phyloP scores from a whole-genome alignment of 2,888 invertebrate genomes.

The Phanerotoma sp. region DNA sequence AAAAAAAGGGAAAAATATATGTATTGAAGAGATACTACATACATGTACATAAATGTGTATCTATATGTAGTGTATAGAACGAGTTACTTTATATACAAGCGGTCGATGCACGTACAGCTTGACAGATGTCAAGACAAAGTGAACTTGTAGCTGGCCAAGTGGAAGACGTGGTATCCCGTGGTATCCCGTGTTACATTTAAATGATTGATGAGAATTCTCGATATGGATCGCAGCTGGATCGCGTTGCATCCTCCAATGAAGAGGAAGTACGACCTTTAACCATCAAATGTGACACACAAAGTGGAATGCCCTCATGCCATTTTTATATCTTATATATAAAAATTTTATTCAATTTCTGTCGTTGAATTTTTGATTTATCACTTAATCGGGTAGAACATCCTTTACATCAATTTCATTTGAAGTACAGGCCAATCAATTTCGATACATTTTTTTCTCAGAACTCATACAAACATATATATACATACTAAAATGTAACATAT shows the following conservation, averaged over 20 bases:
- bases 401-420: no score
- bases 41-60: no score
- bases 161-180: slow-evolving; percentile 5
- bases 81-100: background rate
- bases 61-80: background rate
- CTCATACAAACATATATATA: no score
- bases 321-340: slow-evolving; percentile 15
- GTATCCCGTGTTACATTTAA: slow-evolving; percentile 47
- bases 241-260: slow-evolving; percentile 36
- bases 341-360: slow-evolving; percentile 17
- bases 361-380: slow-evolving; percentile 2
- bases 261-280: slow-evolving; percentile 33
- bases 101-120: slow-evolving; percentile 15
- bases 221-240: slow-evolving; percentile 53
- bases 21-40: background rate
- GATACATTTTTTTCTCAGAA: no score
- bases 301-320: background rate
- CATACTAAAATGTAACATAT: no score
- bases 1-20: slow-evolving; percentile 1
- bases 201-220: slow-evolving; percentile 55
- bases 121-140: slow-evolving; percentile 54
- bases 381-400: no score
- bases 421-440: no score
- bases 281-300: slow-evolving; percentile 15
- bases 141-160: slow-evolving; percentile 31